Evolutionary conservation across 1,140 invertebrate species (phyloP), one percentile per base, ranked within the genome.

Genomic region (Dicyema japonicum): DNA sequence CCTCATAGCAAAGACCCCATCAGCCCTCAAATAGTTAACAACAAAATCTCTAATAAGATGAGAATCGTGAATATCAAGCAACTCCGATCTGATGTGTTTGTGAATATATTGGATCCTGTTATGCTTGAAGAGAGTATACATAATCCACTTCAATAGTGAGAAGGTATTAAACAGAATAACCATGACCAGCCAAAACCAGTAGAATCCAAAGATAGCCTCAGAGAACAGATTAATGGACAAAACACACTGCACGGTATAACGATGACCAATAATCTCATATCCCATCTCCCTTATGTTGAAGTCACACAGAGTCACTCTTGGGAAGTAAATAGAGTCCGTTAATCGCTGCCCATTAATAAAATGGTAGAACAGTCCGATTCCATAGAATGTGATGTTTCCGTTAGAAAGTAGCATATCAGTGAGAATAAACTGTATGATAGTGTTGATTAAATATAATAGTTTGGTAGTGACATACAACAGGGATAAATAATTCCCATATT

Each of bases 381-480:
- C 33, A 24, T 34, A 34, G 13, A 32, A 26, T 11, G 26, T 27
- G n/a, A n/a, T n/a, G n/a, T n/a, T n/a, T n/a, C n/a, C n/a, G n/a
- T n/a, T n/a, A n/a, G n/a, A n/a, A n/a, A n/a, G n/a, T n/a, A n/a
- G n/a, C n/a, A n/a, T n/a, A n/a, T n/a, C n/a, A n/a, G n/a, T n/a
- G n/a, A n/a, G n/a, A n/a, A n/a, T n/a, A n/a, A 30, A 16, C 14
- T 30, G 29, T 4, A 24, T 12, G 12, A 30, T 24, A 15, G 12
- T 26, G 19, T 30, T 30, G 7, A 30, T 16, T 15, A 30, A 5
- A 19, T 29, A 30, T 26, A 55, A 32, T 14, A 40, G 36, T 37
- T 56, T 56, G 4, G 48, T 41, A 19, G 46, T 23, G 24, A 56
- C 34, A 36, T 56, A 57, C 14, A 54, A 35, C 11, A 50, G 38